Evolutionary conservation across 2,888 invertebrate genomes (phyloP).

Genomic region (Nezara viridula): DNA sequence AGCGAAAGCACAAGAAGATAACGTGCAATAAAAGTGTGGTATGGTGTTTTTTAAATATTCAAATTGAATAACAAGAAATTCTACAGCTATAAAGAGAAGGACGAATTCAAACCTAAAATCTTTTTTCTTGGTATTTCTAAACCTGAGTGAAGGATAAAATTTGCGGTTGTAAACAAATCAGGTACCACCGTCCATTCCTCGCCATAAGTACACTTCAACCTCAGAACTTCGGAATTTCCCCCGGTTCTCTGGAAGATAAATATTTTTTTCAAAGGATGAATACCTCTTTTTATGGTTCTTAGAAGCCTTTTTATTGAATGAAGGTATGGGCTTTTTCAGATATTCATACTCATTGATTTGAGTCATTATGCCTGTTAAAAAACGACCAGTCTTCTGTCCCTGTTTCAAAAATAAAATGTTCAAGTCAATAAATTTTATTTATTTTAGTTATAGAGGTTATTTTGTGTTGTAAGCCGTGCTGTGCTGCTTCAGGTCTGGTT

Average conservation of each 20-base stretch:
- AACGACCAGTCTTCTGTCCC: too few relatives aligned
- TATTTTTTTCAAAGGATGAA: neutral
- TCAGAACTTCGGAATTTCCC: neutral
- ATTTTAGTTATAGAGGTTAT: too few relatives aligned
- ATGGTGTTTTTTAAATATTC: too few relatives aligned
- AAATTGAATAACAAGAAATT: too few relatives aligned
- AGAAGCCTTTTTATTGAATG: neutral
- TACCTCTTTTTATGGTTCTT: neutral
- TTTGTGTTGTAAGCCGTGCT: too few relatives aligned
- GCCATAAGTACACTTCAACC: neutral
- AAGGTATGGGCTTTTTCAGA: neutral
- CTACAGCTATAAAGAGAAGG: too few relatives aligned
- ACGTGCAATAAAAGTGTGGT: too few relatives aligned
- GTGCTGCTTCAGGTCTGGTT: too few relatives aligned
- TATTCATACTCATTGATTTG: neutral
- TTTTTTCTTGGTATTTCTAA: neutral
- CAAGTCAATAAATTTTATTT: too few relatives aligned
- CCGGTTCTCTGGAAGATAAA: neutral
- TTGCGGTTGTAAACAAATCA: neutral
- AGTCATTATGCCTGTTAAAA: neutral
- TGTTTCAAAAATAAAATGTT: too few relatives aligned
- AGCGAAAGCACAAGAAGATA: too few relatives aligned
- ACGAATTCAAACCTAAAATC: too few relatives aligned
- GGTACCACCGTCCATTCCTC: neutral
- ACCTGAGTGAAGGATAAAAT: neutral